phyloP scores from a whole-genome alignment of 2,888 invertebrate genomes.

The Cosmorhoe ocellata region DNA sequence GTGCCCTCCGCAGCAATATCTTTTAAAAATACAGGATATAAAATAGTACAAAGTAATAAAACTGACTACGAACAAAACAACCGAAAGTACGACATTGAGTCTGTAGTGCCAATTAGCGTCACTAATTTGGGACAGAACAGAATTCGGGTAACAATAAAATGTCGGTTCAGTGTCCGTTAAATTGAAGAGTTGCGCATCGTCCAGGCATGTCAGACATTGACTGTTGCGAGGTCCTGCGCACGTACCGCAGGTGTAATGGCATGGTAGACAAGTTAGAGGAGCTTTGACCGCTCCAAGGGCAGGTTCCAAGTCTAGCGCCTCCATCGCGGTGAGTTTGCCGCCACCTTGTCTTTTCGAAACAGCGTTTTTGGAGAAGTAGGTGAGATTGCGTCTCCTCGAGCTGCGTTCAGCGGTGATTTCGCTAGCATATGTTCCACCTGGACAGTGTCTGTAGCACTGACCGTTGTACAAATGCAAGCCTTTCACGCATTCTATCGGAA shows the following conservation, averaged over 20 bases:
- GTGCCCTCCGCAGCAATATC: conserved; percentile 53
- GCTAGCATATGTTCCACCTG: conserved; percentile 74
- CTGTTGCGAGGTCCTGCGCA: conserved; percentile 87
- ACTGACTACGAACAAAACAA: conserved; percentile 58
- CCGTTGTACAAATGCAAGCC: conserved; percentile 84
- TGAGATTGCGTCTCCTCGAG: conserved; percentile 70
- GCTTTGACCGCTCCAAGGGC: conserved; percentile 45
- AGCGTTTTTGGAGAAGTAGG: conserved; percentile 54
- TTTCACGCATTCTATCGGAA: conserved; percentile 85
- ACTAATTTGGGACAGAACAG: conserved; percentile 67
- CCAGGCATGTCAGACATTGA: conserved; percentile 86
- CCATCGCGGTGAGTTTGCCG: conserved; percentile 46
- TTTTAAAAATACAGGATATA: conserved; percentile 52
- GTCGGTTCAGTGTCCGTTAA: conserved; percentile 64
- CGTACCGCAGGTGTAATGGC: conserved; percentile 89
- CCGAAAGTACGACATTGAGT: conserved; percentile 64
- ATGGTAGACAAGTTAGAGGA: conserved; percentile 82
- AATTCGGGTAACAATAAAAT: conserved; percentile 77
- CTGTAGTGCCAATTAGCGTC: conserved; percentile 72
- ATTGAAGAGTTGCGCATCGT: conserved; percentile 83
- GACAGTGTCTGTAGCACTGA: conserved; percentile 83
- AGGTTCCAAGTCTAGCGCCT: conserved; percentile 67
- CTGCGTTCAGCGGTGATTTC: conserved; percentile 62
- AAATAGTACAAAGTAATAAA: conserved; percentile 54
- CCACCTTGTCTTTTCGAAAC: conserved; percentile 59